Evolutionary conservation across 2,888 invertebrate species (phyloP), one percentile per base, ranked within the genome.

Genomic region (Deilephila porcellus): DNA sequence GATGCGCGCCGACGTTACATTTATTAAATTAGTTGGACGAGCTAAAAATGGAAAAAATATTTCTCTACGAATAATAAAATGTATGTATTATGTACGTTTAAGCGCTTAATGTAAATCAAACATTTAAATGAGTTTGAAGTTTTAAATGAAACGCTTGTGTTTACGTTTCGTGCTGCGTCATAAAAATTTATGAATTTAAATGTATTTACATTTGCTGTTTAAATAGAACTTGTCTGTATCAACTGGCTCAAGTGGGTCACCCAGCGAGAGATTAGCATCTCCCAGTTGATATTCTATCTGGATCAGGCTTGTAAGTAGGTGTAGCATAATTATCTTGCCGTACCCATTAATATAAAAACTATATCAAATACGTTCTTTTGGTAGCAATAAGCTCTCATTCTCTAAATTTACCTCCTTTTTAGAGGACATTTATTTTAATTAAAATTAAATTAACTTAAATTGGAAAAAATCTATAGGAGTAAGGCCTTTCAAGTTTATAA

Each of bases 1-100:
- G 76, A 79, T 78, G 78, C 74, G 76, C 52, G 45, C 67, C 52
- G 25, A 45, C 52, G 67, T 25, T 64, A 45, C 37, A 64, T 11
- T 67, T 67, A 67, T 67, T 67, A 67, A 67, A 67, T 67, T 67
- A 67, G 67, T 67, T 67, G 67, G 67, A 67, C 45, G 67, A 25
- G 45, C 1, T 67, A 52, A 67, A 63, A 67, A 67, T 67, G 45
- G 14, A 29, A 17, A 52, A 6, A 17, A 25, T 5, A 67, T 52
- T 52, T 67, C 25, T 67, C 37, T 25, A 67, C 8, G 52, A 67
- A 52, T 67, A 67, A 67, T 63, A 37, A 45, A 67, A 67, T 14
- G 52, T 4, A 37, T 14, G 20, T 37, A 37, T 37, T 64, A 20
- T 64, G 56, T 29, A 52, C 67, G 45, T 29, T n/a, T 25, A 45